Conservation (phyloP, 2,888 invertebrate species). For the Ectropis crepuscularia region DNA sequence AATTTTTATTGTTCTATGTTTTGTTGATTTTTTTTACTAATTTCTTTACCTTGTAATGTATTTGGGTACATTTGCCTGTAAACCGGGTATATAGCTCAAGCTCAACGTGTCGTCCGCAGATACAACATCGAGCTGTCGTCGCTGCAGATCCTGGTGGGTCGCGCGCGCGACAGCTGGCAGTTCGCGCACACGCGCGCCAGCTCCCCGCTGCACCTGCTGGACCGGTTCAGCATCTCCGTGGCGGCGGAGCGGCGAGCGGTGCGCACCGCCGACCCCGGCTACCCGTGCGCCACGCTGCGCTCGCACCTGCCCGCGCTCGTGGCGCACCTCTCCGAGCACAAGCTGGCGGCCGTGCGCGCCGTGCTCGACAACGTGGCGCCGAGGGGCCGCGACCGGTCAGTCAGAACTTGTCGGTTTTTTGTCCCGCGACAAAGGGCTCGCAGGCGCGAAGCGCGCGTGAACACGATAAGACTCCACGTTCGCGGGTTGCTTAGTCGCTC, state of each 20-base stretch:
- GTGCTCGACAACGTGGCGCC: slow-evolving; percentile 49
- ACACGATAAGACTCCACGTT: too few species aligned
- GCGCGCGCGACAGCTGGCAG: slow-evolving; percentile 95
- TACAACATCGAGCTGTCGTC: slow-evolving; percentile 93
- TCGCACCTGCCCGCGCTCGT: slow-evolving; percentile 95
- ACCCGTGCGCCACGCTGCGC: slow-evolving; percentile 92
- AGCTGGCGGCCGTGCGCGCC: slow-evolving; percentile 85
- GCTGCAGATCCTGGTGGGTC: slow-evolving; percentile 94
- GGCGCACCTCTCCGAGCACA: slow-evolving; percentile 95
- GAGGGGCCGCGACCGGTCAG: neutral
- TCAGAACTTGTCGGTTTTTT: too few species aligned
- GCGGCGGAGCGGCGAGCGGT: slow-evolving; percentile 93
- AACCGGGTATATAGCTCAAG: too few species aligned
- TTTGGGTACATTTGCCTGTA: too few species aligned
- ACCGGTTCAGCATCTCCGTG: slow-evolving; percentile 89
- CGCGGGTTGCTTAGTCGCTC: too few species aligned
- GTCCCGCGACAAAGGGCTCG: too few species aligned
- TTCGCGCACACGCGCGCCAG: slow-evolving; percentile 93
- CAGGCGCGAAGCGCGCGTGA: too few species aligned
- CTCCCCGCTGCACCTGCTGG: slow-evolving; percentile 93
- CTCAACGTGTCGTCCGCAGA: slow-evolving; percentile 59
- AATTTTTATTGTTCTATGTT: too few species aligned
- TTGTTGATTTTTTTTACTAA: too few species aligned
- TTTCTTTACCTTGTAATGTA: too few species aligned
- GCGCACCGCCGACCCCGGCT: slow-evolving; percentile 93